Conservation (phyloP, 2,888 invertebrate genomes). For the Eupelmus urozonus region DNA sequence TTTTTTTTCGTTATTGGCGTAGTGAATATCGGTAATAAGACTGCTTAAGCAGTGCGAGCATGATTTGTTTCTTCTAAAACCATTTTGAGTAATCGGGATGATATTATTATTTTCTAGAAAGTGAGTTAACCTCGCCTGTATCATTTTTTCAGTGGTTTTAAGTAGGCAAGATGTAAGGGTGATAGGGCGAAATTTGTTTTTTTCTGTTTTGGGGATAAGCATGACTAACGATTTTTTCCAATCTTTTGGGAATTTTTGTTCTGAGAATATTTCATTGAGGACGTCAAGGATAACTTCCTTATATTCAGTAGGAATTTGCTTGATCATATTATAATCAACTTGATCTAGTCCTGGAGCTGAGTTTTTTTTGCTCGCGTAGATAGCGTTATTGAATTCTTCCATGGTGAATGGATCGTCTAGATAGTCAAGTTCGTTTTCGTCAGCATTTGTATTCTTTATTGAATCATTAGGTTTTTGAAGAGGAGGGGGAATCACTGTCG, state of each 20-base stretch:
- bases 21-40: constrained; percentile 9
- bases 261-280: not conserved
- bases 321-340: constrained; percentile 16
- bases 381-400: constrained; percentile 1
- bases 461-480: no score
- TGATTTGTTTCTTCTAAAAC: constrained; percentile 34
- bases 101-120: not conserved
- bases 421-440: not conserved
- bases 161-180: constrained; percentile 8
- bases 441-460: not conserved
- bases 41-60: not conserved
- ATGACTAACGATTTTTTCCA: constrained; percentile 26
- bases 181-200: constrained; percentile 31
- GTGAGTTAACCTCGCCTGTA: not conserved
- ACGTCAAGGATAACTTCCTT: not conserved
- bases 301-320: not conserved
- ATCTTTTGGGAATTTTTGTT: not conserved
- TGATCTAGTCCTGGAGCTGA: constrained; percentile 30
- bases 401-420: not conserved
- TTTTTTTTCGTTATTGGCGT: not conserved
- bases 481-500: not conserved
- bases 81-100: not conserved
- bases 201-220: constrained; percentile 3
- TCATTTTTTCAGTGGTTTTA: constrained; percentile 20
- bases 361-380: not conserved